phyloP scores from a whole-genome alignment of 2,113 vertebrate genomes.

The Stigmatopora nigra region DNA sequence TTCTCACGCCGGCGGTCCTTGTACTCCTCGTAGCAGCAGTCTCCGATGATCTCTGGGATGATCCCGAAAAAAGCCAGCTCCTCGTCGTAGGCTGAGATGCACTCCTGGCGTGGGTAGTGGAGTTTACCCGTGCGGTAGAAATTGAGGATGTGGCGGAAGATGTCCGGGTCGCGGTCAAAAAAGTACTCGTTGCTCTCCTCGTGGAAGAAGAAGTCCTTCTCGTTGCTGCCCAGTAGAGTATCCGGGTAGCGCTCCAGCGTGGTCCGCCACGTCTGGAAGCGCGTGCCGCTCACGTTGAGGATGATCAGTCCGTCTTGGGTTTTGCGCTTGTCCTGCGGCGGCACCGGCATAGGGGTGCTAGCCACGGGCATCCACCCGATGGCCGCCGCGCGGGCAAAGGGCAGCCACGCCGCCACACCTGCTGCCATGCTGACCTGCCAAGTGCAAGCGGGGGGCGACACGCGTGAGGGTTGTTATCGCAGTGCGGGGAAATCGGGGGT shows the following conservation, averaged over 20 bases:
- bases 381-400: conserved; percentile 93
- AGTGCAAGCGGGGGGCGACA: conserved; percentile 18
- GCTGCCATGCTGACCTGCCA: conserved; percentile 82
- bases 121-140: conserved; percentile 97
- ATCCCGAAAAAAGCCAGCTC: conserved; percentile 97
- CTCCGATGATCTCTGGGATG: conserved; percentile 94
- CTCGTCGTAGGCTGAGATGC: conserved; percentile 96
- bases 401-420: conserved; percentile 96
- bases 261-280: conserved; percentile 96
- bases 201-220: conserved; percentile 96
- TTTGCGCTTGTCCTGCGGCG: conserved; percentile 83
- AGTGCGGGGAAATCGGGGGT: neutral
- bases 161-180: conserved; percentile 97
- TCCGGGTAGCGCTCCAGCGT: conserved; percentile 95
- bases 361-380: conserved; percentile 99
- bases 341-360: conserved; percentile 89
- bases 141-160: conserved; percentile 95
- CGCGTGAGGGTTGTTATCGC: neutral
- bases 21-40: conserved; percentile 99
- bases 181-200: conserved; percentile 96
- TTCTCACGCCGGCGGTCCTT: conserved; percentile 95
- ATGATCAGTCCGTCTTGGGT: conserved; percentile 89
- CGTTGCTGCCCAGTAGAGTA: conserved; percentile 91
- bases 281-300: conserved; percentile 92
- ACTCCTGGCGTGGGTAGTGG: conserved; percentile 96